Conservation (phyloP, 2,888 invertebrate species). For the Caenorhabditis doughertyi region DNA sequence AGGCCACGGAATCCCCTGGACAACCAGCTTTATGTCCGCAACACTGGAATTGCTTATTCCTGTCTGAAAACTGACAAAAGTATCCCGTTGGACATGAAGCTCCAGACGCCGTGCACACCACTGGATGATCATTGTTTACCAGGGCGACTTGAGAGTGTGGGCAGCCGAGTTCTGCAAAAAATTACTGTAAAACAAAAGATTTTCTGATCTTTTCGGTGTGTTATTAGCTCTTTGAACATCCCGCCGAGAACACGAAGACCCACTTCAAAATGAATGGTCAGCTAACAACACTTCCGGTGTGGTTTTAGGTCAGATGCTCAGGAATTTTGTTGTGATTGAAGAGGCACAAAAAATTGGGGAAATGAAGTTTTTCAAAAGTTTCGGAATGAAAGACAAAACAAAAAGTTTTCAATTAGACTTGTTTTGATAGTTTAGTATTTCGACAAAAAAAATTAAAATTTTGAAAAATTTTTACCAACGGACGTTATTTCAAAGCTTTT, state of each 20-base stretch:
- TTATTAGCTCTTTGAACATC: constrained; percentile 7
- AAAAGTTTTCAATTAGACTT: too few species aligned
- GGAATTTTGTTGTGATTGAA: too few species aligned
- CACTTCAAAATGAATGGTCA: constrained; percentile 28
- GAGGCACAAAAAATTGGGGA: too few species aligned
- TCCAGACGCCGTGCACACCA: constrained; percentile 72
- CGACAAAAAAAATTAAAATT: too few species aligned
- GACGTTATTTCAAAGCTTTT: too few species aligned
- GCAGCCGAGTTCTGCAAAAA: constrained; percentile 76
- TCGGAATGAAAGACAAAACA: too few species aligned
- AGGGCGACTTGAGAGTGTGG: constrained; percentile 77
- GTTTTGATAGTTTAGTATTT: too few species aligned
- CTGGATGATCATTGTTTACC: constrained; percentile 64
- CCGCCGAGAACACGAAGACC: constrained; percentile 17
- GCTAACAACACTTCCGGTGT: constrained; percentile 7
- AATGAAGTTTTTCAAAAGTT: too few species aligned
- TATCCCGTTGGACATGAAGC: constrained; percentile 77
- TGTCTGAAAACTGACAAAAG: constrained; percentile 80
- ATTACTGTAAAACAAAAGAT: background rate
- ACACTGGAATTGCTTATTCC: constrained; percentile 80
- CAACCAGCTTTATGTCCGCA: constrained; percentile 77
- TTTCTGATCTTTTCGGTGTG: constrained; percentile 21
- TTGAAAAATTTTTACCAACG: too few species aligned
- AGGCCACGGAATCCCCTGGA: constrained; percentile 77
- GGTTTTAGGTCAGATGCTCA: constrained; percentile 11